Evolutionary conservation across 1,140 invertebrate species (phyloP), one percentile per base, ranked within the genome.

Genomic region (Maniola jurtina): DNA sequence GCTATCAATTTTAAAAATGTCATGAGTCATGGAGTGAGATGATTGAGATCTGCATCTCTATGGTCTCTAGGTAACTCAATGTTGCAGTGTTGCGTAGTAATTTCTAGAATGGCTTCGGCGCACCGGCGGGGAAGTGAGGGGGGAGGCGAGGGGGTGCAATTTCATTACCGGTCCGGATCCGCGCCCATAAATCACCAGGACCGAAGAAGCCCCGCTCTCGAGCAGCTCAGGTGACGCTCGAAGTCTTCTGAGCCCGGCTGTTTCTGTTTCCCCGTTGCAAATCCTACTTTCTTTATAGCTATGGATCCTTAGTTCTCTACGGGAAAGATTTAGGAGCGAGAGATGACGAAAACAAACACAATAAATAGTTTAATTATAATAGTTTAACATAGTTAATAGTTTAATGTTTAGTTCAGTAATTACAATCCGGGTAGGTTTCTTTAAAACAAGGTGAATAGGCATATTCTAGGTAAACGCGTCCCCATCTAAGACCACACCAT

Each of bases 121-220:
- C 54, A 75, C 68, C 45, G 73, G 62, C 50, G 70, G 64, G 68
- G 67, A 47, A 52, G 66, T 72, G 76, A 73, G 73, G 73, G 77
- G 79, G 13, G 42, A n/a, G 42, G 13, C 42, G 5, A 76, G 74
- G 73, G 73, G 77, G 79, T 88, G 89, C 89, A 91, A 92, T 91
- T 92, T 92, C 89, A 92, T 92, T 92, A 92, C 89, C 88, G 89
- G 89, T 89, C 89, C 89, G 88, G 89, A 89, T 90, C 86, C 86
- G 80, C 78, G 88, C 76, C 83, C 90, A 93, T 93, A 93, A 92
- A 92, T 91, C 92, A 92, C 86, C 82, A 79, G 77, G 77, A 70
- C 84, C 83, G 84, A 89, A 88, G 85, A 84, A 83, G 80, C 79
- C 75, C 69, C 61, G 78, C 76, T 78, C 78, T 38, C 61, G 60